Base-by-base conservation (phyloP, 2,888 invertebrate species). In the Watsonalla cultraria region DNA sequence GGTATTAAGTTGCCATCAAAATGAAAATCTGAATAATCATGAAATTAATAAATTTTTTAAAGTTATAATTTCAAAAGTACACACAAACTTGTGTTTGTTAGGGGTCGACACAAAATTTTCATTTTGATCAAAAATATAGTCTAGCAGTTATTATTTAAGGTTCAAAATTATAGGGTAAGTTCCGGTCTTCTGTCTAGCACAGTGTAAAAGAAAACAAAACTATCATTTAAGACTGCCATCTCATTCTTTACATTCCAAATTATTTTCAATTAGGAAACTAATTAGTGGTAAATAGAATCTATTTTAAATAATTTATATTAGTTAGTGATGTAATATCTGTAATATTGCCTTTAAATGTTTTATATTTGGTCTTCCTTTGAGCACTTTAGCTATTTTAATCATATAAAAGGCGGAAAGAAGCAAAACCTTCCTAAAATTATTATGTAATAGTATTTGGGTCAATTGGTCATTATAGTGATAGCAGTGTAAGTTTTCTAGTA, bases 221-320 rank as follows among this genome's bases (percentile, higher is more conserved):
- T 62, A 62, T 61, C 51, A 56, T 61, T 60, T 62, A 75, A 78
- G 78, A 77, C 78, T 76, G 77, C 70, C 66, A 66, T 69, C 61
- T 67, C 62, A 65, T 70, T 61, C 14, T 37, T 70, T 62, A 81
- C 82, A 82, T 82, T 82, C 82, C 81, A 80, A 76, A 74, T 70
- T 68, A 68, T 65, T 55, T 61, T 70, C 66, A 73, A 55, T 65
- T 47, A 37, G 15, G 15, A 37, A 37, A 37, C 35, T 48, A 34
- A 13, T 35, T 37, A 33, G 37, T 7, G 7, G 8, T 14, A 33
- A 37, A 39, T 24, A 24, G 24, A 42, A 52, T 47, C 7, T 11
- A 33, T 45, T 45, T 47, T 24, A 35, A 47, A 13, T 52, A 52
- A 35, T 15, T 46, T 50, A 42, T 56, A 53, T 47, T 37, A 37